phyloP scores from a whole-genome alignment of 92 coral and sea anemone genomes.

The Phymanthus crucifer region DNA sequence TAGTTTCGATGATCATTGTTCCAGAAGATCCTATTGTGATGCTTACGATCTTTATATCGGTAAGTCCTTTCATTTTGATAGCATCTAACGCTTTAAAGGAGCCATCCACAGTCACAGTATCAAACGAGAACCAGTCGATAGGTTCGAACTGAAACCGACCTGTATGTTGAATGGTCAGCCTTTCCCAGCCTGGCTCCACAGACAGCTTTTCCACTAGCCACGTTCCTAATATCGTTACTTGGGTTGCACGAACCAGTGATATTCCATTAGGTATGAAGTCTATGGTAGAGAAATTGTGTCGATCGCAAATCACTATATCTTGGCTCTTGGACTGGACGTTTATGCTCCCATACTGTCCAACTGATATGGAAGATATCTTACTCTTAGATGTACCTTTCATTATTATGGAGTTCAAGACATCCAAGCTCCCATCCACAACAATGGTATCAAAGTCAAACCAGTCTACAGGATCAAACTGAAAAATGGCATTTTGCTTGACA shows the following conservation, averaged over 20 bases:
- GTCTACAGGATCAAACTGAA: slow-evolving; percentile 46
- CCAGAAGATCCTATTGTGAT: slow-evolving; percentile 29
- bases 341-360: slow-evolving; percentile 31
- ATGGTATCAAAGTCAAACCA: too few relatives aligned
- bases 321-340: slow-evolving; percentile 19
- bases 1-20: slow-evolving; percentile 31
- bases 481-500: too few relatives aligned
- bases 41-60: slow-evolving; percentile 26
- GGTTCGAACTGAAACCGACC: slow-evolving; percentile 29
- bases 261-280: slow-evolving; percentile 12
- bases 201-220: not conserved
- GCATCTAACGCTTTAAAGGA: not conserved
- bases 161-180: not conserved
- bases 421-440: too few relatives aligned
- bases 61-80: slow-evolving; percentile 5
- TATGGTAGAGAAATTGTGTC: slow-evolving; percentile 5
- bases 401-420: too few relatives aligned
- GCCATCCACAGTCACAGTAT: not conserved
- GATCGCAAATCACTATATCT: slow-evolving; percentile 26
- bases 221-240: not conserved
- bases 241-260: slow-evolving; percentile 32
- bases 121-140: not conserved
- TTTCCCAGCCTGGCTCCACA: slow-evolving; percentile 12
- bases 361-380: too few relatives aligned
- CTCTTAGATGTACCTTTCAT: too few relatives aligned